Conservation (phyloP, 2,797 vertebrate species). For the Alca torda region DNA sequence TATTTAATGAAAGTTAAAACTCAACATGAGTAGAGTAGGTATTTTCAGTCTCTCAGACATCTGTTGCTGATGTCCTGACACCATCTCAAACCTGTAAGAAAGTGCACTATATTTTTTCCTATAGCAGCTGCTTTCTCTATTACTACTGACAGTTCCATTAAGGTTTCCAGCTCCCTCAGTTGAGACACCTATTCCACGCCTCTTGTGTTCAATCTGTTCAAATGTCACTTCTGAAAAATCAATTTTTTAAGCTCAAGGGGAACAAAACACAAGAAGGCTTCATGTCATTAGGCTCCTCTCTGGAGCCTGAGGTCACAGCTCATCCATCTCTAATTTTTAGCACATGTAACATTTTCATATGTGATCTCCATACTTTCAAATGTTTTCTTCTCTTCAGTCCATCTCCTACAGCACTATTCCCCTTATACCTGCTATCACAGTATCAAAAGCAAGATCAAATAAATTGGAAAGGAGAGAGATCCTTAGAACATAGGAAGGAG, state of each 20-base stretch:
- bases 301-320: background rate
- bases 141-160: background rate
- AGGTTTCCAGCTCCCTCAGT: background rate
- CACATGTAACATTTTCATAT: background rate
- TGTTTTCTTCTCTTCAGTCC: background rate
- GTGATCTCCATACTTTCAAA: background rate
- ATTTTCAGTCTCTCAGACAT: slow-evolving; percentile 15
- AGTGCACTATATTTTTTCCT: background rate
- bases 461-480: background rate
- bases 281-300: background rate
- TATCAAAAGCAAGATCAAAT: background rate
- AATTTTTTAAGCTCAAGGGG: background rate
- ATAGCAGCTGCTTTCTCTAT: slow-evolving; percentile 9
- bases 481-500: background rate
- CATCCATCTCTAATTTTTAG: background rate
- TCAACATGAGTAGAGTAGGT: background rate
- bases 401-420: background rate
- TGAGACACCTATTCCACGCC: background rate
- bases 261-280: background rate
- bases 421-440: background rate
- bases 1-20: background rate
- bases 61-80: slow-evolving; percentile 2
- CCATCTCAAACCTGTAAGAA: background rate
- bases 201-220: slow-evolving; percentile 4
- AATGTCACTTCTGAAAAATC: slow-evolving; percentile 2